Conservation (phyloP, 1,140 invertebrate species). For the Hyles vespertilio region DNA sequence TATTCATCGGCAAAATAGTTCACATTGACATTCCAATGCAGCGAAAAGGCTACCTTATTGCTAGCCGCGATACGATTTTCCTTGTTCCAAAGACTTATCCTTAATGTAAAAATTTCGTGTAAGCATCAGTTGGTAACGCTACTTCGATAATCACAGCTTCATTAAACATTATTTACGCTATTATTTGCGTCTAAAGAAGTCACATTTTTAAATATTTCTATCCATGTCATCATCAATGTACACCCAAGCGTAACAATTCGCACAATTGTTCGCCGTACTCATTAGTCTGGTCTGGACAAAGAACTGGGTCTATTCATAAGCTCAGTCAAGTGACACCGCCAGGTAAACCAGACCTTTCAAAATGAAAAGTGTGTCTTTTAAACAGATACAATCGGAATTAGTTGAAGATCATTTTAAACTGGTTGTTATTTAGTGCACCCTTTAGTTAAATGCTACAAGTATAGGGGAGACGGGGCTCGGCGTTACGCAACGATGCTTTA, state of each 20-base stretch:
- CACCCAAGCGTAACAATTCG: slow-evolving; percentile 21
- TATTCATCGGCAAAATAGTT: too few relatives aligned
- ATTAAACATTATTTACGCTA: too few relatives aligned
- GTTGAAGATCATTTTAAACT: slow-evolving; percentile 8
- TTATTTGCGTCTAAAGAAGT: too few relatives aligned
- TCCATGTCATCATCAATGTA: slow-evolving; percentile 9
- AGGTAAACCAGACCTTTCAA: slow-evolving; percentile 17
- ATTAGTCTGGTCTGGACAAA: slow-evolving; percentile 21
- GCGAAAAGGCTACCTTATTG: too few relatives aligned
- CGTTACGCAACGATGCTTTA: too few relatives aligned
- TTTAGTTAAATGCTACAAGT: slow-evolving; percentile 5
- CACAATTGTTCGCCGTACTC: slow-evolving; percentile 21
- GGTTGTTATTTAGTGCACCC: slow-evolving; percentile 4
- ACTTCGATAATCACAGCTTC: too few relatives aligned
- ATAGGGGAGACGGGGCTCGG: too few relatives aligned
- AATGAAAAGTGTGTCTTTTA: slow-evolving; percentile 2
- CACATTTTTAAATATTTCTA: background rate
- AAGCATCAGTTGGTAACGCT: too few relatives aligned
- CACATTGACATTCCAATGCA: too few relatives aligned
- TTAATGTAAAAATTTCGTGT: background rate
- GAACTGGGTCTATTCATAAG: slow-evolving; percentile 22
- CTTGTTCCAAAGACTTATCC: too few relatives aligned
- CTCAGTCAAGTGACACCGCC: slow-evolving; percentile 18
- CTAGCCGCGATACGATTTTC: too few relatives aligned
- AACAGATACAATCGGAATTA: slow-evolving; percentile 6